A percentile compares a stretch with the other conserved stretches of the same genome.
Evolutionary conservation across 2,888 invertebrate species (phyloP).

Genomic region (Brachyptera putata): DNA sequence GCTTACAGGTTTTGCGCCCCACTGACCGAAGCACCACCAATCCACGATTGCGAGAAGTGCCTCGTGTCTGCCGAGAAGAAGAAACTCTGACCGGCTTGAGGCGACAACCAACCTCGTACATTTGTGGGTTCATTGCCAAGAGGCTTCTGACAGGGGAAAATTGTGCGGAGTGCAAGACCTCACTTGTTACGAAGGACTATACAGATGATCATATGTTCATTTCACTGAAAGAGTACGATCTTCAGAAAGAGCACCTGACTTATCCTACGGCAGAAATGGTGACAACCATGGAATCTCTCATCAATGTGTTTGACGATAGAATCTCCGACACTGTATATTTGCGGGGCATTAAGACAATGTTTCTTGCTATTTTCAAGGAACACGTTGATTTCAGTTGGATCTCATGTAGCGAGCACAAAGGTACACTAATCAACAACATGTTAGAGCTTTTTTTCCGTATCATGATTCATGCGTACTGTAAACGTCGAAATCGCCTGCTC

Average conservation of each 20-base stretch:
- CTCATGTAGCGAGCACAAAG: background rate
- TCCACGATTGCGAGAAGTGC: background rate
- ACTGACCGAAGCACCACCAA: background rate
- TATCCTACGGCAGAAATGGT: background rate
- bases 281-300: background rate
- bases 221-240: background rate
- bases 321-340: background rate
- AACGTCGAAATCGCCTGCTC: background rate
- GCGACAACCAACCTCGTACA: background rate
- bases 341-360: background rate
- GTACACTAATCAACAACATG: background rate
- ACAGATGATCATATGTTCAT: background rate
- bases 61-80: background rate
- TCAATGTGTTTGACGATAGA: background rate
- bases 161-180: background rate
- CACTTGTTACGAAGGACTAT: background rate
- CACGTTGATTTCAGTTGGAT: background rate
- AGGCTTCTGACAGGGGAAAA: background rate
- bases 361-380: background rate
- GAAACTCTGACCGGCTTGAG: background rate
- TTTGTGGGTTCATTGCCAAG: background rate
- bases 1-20: background rate
- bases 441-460: background rate
- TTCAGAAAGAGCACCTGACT: background rate
- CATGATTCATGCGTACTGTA: background rate